phyloP scores from a whole-genome alignment of 2,888 invertebrate species.

The Nephrotoma appendiculata region DNA sequence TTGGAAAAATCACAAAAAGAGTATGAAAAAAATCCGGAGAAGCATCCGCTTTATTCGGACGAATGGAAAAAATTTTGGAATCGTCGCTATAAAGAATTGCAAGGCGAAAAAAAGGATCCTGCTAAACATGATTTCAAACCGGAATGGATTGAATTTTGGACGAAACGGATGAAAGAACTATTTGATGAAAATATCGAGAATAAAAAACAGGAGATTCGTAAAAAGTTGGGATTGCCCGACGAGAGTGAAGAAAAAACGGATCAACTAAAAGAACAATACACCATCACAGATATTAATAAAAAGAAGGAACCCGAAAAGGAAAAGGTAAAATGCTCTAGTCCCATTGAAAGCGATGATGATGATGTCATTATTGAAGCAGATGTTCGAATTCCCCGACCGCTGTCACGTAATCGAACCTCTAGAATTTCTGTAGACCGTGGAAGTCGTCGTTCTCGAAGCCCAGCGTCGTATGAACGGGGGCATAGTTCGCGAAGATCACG shows the following conservation, averaged over 20 bases:
- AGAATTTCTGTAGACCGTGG: background rate
- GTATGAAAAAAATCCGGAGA: slow-evolving; percentile 74
- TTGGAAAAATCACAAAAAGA: slow-evolving; percentile 51
- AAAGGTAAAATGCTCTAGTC: background rate
- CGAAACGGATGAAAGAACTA: slow-evolving; percentile 62
- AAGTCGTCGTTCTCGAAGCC: slow-evolving; percentile 2
- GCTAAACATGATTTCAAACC: slow-evolving; percentile 73
- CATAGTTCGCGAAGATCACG: slow-evolving; percentile 2
- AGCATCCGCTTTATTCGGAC: slow-evolving; percentile 73
- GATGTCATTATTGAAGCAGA: background rate
- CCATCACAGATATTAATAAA: slow-evolving; percentile 18
- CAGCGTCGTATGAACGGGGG: background rate
- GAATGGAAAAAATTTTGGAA: slow-evolving; percentile 90
- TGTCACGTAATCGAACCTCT: background rate
- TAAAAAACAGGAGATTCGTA: slow-evolving; percentile 52
- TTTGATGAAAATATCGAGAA: slow-evolving; percentile 52
- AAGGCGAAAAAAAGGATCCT: slow-evolving; percentile 46
- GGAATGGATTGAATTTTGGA: slow-evolving; percentile 81
- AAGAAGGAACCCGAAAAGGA: background rate
- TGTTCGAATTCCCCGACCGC: background rate
- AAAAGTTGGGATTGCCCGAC: slow-evolving; percentile 39
- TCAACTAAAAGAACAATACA: slow-evolving; percentile 27
- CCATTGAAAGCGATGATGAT: slow-evolving; percentile 1
- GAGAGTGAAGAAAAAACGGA: slow-evolving; percentile 30
- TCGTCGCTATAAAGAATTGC: slow-evolving; percentile 62